Base-by-base conservation (phyloP, 2,113 vertebrate species). In the Furnarius figulus region DNA sequence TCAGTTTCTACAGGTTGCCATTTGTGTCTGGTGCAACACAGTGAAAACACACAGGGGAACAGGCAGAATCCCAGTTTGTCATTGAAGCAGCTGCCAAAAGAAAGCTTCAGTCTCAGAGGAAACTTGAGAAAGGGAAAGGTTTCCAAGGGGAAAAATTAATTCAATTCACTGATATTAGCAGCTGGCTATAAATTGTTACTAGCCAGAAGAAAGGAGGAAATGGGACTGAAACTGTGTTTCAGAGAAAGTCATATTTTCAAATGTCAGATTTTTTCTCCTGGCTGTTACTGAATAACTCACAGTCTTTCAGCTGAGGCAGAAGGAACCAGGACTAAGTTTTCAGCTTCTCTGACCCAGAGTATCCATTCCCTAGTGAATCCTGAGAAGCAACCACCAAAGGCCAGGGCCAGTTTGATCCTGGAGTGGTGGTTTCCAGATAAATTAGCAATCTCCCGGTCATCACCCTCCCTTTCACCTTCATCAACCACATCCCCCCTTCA, bases 11-110 rank as follows among this genome's bases (percentile, higher is more conserved):
- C 4, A 61, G 42, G 13, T 13, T 35, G 4, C 39, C 12, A 21
- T 68, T 92, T 87, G 42, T 39, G 3, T 61, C 44, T 75, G 18
- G 7, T 49, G 8, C 0, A 0, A 76, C 4, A 1, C 6, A 4
- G 5, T n/a, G 39, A 79, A 75, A 85, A 61, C 20, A 52, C 31
- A 56, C 14, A 4, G 17, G 33, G 24, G 9, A 70, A 37, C 3
- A 55, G 19, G 24, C n/a, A 70, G 25, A 91, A 56, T 66, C 44
- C n/a, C 66, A 31, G 17, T 52, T 72, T 78, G 31, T 12, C 37
- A 23, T 11, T 16, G 10, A 7, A 81, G 18, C 5, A 62, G 12
- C 53, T 91, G 25, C 4, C 22, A 35, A 58, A 80, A 75, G 46
- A 63, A 25, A 53, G 0, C 6, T 58, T 53, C 74, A 11, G 23